A percentile compares a stretch with the other conserved stretches of the same genome.
phyloP scores from a whole-genome alignment of 2,113 vertebrate genomes.

The Melanotaenia duboulayi region DNA sequence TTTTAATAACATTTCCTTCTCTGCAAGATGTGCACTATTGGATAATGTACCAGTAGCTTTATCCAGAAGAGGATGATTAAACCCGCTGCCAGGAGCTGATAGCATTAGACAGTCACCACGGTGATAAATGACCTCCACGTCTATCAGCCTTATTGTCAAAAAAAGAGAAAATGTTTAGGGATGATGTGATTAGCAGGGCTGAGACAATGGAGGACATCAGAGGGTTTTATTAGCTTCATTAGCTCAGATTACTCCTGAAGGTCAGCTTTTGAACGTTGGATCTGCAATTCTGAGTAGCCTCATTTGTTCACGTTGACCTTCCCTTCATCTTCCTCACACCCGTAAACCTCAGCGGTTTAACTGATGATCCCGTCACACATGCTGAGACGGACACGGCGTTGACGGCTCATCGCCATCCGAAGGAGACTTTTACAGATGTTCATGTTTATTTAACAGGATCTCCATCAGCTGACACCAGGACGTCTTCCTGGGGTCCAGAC shows the following conservation, averaged over 20 bases:
- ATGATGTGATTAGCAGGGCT: slow-evolving; percentile 55
- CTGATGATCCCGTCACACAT: background rate
- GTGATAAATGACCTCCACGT: slow-evolving; percentile 73
- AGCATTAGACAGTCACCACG: slow-evolving; percentile 57
- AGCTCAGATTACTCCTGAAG: slow-evolving; percentile 44
- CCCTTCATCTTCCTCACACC: slow-evolving; percentile 40
- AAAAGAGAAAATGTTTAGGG: slow-evolving; percentile 54
- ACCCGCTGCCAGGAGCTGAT: slow-evolving; percentile 69
- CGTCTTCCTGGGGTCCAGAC: no score
- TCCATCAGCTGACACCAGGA: no score
- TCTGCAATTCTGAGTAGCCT: slow-evolving; percentile 34
- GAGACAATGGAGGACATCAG: slow-evolving; percentile 43
- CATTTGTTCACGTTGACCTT: slow-evolving; percentile 53
- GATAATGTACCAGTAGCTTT: slow-evolving; percentile 66
- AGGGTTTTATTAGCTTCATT: slow-evolving; percentile 51
- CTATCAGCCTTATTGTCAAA: slow-evolving; percentile 63
- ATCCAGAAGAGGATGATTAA: slow-evolving; percentile 75
- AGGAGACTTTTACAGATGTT: no score
- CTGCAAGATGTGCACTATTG: slow-evolving; percentile 72
- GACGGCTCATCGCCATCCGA: no score
- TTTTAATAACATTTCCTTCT: slow-evolving; percentile 78
- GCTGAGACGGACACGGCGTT: no score
- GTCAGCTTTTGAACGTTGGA: slow-evolving; percentile 30
- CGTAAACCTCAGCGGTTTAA: slow-evolving; percentile 2
- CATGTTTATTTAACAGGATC: no score